Percentiles rank a stretch among this genome's conserved stretches.
Conservation (phyloP, 2,797 vertebrate genomes). For the Acridotheres tristis region DNA sequence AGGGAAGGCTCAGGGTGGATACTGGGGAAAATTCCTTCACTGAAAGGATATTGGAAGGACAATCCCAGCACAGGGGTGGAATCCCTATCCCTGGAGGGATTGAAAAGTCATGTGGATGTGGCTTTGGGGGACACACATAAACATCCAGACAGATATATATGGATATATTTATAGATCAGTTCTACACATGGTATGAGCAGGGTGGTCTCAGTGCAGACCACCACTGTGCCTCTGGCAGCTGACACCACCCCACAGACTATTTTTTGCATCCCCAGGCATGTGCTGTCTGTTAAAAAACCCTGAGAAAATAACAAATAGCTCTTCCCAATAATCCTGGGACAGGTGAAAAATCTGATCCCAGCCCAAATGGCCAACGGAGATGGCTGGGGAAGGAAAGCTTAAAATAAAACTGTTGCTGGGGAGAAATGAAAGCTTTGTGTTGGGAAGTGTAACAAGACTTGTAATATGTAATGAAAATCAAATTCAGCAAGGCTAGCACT, state of each 20-base stretch:
- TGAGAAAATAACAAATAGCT: not conserved
- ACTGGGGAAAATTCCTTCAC: not conserved
- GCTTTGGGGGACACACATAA: not conserved
- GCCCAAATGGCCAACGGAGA: not conserved
- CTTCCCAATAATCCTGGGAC: not conserved
- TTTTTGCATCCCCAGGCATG: constrained; percentile 21
- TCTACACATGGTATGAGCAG: rapidly evolving
- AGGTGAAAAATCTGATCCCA: constrained; percentile 27
- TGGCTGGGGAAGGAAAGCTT: not conserved
- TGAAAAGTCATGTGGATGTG: not conserved
- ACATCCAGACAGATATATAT: not conserved
- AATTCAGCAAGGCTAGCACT: constrained; percentile 46
- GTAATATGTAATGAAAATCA: constrained; percentile 54
- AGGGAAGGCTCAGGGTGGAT: rapidly evolving
- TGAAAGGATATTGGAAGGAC: not conserved
- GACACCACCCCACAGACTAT: not conserved
- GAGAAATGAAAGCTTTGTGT: constrained; percentile 2
- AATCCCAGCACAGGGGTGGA: not conserved
- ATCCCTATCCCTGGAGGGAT: not conserved
- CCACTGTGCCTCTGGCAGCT: not conserved
- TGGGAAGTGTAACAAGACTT: constrained; percentile 2
- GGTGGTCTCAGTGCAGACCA: not conserved
- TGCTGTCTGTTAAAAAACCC: not conserved
- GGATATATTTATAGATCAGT: not conserved
- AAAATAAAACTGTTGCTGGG: constrained; percentile 52